Evolutionary conservation across 2,113 vertebrate species (phyloP).

Genomic region (Chrysemys picta): DNA sequence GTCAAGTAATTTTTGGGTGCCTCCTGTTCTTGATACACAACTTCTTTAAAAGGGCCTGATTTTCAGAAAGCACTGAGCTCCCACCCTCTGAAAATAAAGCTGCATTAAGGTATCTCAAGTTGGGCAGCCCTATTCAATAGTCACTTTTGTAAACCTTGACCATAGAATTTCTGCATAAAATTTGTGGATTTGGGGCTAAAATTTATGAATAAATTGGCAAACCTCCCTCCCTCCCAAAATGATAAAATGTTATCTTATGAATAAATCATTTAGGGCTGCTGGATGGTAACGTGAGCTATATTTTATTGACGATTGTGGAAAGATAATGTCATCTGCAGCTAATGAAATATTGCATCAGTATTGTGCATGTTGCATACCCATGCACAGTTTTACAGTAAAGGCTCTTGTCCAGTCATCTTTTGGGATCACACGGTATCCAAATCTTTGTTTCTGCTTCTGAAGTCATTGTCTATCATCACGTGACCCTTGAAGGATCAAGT

Average conservation of each 20-base stretch:
- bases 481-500: background rate
- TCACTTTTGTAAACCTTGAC: background rate
- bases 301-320: background rate
- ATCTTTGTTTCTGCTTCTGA: background rate
- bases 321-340: fast-evolving
- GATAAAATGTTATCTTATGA: background rate
- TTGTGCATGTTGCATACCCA: background rate
- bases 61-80: background rate
- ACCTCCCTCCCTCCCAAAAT: fast-evolving
- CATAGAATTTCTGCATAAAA: background rate
- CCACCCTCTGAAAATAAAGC: background rate
- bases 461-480: background rate
- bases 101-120: background rate
- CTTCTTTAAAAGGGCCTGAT: background rate
- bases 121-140: background rate
- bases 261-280: background rate
- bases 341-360: background rate
- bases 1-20: background rate
- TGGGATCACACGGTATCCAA: background rate
- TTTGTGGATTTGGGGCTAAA: background rate
- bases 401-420: background rate
- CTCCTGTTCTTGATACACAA: background rate
- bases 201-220: background rate
- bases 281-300: fast-evolving
- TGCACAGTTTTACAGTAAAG: background rate